Conservation (phyloP, 2,113 vertebrate species). For the Epinephelus fuscoguttatus region DNA sequence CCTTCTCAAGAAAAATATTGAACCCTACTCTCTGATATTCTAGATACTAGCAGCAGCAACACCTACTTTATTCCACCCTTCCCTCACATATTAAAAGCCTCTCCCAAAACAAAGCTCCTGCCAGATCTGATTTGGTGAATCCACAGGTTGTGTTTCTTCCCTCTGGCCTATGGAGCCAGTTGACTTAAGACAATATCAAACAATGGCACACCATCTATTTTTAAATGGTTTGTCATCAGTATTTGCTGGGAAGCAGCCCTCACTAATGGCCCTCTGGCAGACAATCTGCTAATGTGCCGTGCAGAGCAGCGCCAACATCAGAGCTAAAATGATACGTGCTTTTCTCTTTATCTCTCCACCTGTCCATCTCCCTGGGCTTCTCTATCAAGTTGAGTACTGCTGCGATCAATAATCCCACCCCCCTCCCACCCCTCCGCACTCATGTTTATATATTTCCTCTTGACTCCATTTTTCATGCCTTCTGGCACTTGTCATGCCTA, state of each 20-base stretch:
- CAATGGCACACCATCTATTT: slow-evolving; percentile 41
- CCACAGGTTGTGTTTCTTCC: slow-evolving; percentile 29
- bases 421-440: not conserved
- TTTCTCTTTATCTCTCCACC: slow-evolving; percentile 57
- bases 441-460: slow-evolving; percentile 37
- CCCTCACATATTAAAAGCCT: not conserved
- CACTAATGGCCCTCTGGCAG: slow-evolving; percentile 54
- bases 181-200: slow-evolving; percentile 21
- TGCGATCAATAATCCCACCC: slow-evolving; percentile 54
- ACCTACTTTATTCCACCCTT: not conserved
- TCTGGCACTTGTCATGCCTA: not conserved
- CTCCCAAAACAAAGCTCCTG: slow-evolving; percentile 10
- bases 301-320: slow-evolving; percentile 33
- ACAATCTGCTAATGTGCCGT: slow-evolving; percentile 58
- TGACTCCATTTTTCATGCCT: not conserved
- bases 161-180: not conserved
- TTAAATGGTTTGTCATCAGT: slow-evolving; percentile 59
- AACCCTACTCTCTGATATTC: too few species aligned
- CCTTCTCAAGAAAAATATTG: too few species aligned
- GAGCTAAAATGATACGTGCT: slow-evolving; percentile 36
- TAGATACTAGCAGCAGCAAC: not conserved
- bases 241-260: slow-evolving; percentile 61
- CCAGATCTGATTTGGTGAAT: slow-evolving; percentile 8
- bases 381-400: slow-evolving; percentile 17
- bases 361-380: slow-evolving; percentile 35